Base-by-base conservation (phyloP, 2,888 invertebrate genomes). In the Coremacera marginata region DNA sequence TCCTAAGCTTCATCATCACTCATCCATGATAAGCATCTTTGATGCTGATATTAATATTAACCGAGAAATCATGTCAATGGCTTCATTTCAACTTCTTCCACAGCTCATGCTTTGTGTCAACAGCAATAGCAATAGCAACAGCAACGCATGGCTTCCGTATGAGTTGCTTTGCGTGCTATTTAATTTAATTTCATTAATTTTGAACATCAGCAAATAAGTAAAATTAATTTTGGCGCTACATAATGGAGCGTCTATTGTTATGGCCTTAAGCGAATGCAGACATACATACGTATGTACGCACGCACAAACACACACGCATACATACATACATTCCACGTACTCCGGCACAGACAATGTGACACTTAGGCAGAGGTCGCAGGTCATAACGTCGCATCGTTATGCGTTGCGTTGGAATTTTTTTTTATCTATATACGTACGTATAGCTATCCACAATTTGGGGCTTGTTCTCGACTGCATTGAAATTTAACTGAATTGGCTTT, bases 161-260 rank as follows among this genome's bases (percentile, higher is more conserved):
- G 44, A 44, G 44, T 25, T 71, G 14, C 44, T 34, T 55, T 70
- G 52, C 49, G 73, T 73, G 63, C 77, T 70, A 77, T 74, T 77
- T 77, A 75, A 78, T 75, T 78, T 78, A 78, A 78, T 74, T 77
- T 77, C 74, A 75, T 75, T 78, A 70, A 78, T 75, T 75, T 78
- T 71, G 65, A 78, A 70, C 71, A 78, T 55, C 71, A 22, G 19
- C 71, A 77, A 70, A 79, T 79, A 76, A 71, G 73, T 70, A 76
- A 70, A 72, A 79, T 76, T 78, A 76, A 78, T 78, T 76, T 76
- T 51, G 63, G 72, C 72, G 65, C 70, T 65, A 22, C 25, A 44
- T 25, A 49, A 73, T 49, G 49, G 25, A 27, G 55, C 51, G 14
- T 67, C 67, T 55, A 75, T 67, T 65, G 55, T 67, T 22, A 75